Percentiles rank a stretch among this genome's conserved stretches.
Conservation (phyloP, 2,113 vertebrate genomes). For the Accipiter cooperii region DNA sequence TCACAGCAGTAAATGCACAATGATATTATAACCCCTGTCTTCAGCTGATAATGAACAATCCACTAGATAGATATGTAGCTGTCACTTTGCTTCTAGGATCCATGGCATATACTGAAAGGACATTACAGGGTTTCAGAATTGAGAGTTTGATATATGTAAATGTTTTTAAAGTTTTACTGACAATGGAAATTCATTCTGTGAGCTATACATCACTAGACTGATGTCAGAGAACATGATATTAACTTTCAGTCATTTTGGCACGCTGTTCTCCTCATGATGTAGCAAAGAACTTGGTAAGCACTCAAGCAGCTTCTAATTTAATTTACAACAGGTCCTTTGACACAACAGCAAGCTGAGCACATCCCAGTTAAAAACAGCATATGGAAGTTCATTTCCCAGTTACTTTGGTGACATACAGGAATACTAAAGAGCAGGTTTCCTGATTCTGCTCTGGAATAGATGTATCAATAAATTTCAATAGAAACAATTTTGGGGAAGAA, state of each 20-base stretch:
- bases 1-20: not conserved
- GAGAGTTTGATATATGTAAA: slow-evolving; percentile 8
- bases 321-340: not conserved
- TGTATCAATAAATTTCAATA: not conserved
- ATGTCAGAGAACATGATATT: slow-evolving; percentile 26
- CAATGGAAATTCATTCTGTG: slow-evolving; percentile 30
- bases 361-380: not conserved
- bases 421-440: not conserved
- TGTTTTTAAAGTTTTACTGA: slow-evolving; percentile 40
- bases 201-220: slow-evolving; percentile 2
- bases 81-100: not conserved
- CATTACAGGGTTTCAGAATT: slow-evolving; percentile 9
- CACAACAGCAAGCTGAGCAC: not conserved
- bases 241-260: slow-evolving; percentile 45
- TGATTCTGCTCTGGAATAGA: not conserved
- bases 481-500: not conserved
- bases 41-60: slow-evolving; percentile 19
- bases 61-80: not conserved
- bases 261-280: not conserved
- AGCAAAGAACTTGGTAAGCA: not conserved
- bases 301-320: not conserved
- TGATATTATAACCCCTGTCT: not conserved
- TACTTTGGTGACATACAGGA: not conserved
- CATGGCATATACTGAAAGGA: not conserved
- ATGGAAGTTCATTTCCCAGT: not conserved